Base-by-base conservation (phyloP, 2,888 invertebrate genomes). In the Drosophila niveifrons region DNA sequence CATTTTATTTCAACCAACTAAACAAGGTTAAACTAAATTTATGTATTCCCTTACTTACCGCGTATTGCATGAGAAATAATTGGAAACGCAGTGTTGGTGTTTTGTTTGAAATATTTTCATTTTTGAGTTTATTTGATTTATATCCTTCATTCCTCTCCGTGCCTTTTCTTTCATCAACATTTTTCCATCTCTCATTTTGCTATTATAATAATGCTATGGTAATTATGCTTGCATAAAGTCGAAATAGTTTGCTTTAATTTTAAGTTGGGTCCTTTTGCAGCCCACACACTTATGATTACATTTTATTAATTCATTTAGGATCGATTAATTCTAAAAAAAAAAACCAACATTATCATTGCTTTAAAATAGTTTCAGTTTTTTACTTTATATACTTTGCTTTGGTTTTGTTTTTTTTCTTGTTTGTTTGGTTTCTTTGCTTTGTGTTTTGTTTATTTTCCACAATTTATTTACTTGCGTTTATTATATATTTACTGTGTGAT, bases 51-150 rank as follows among this genome's bases (percentile, higher is more conserved):
- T 31, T 31, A 3, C 36, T 50, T 36, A 52, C 52, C 36, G 23
- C 23, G 6, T 23, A 39, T 39, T 13, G 3, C 10, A n/a, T 10
- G 4, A 11, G 10, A 48, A 51, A 57, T 48, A 50, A 28, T 23
- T 36, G 15, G 7, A 13, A 56, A 43, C 17, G 15, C 18, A 28
- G 17, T 2, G n/a, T 15, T 2, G 0, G 8, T n/a, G 7, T n/a
- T 75, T 81, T 74, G 59, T 64, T 83, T 78, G 77, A 87, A 84
- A 84, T 87, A 84, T 81, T 87, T 84, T 87, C 82, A 68, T 53
- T 73, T 77, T 65, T 69, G 43, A 76, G 57, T 86, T 82, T 82
- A 80, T 80, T 86, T 83, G 51, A 85, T 84, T 85, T 66, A 73
- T 74, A 69, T 75, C 70, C 57, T 57, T 63, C 43, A 57, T 46